A percentile compares a stretch with the other conserved stretches of the same genome.
Evolutionary conservation across 2,888 invertebrate genomes (phyloP).

Genomic region (Pandemis cinnamomeana): DNA sequence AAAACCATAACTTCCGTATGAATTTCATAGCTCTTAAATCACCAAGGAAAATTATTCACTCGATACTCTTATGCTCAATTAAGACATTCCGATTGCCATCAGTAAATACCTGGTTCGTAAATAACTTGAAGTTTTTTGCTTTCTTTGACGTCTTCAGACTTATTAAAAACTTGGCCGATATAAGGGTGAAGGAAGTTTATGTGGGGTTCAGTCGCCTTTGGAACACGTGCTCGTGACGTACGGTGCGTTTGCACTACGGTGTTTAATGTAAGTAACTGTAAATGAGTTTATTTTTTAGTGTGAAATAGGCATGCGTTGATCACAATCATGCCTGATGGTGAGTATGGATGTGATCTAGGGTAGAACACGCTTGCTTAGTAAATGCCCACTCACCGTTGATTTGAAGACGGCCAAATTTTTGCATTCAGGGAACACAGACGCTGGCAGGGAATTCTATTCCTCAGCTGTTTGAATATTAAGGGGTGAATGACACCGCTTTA

Average conservation of each 20-base stretch:
- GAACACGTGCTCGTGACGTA: not conserved
- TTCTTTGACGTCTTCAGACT: slow-evolving; percentile 11
- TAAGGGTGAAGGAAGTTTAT: not conserved
- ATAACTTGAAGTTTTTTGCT: slow-evolving; percentile 30
- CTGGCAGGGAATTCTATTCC: too few species aligned
- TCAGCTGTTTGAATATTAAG: too few species aligned
- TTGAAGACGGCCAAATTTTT: too few species aligned
- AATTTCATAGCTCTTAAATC: slow-evolving; percentile 36
- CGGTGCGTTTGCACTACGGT: not conserved
- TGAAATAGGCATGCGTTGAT: too few species aligned
- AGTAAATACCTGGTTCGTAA: slow-evolving; percentile 36
- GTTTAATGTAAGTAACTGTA: not conserved
- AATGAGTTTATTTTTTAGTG: not conserved
- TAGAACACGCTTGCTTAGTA: too few species aligned
- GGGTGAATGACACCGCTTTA: too few species aligned
- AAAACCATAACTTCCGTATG: slow-evolving; percentile 24
- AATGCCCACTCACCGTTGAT: too few species aligned
- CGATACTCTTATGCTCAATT: slow-evolving; percentile 27
- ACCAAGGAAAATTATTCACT: slow-evolving; percentile 16
- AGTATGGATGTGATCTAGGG: too few species aligned
- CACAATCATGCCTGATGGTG: too few species aligned
- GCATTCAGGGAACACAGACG: too few species aligned
- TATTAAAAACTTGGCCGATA: slow-evolving; percentile 16
- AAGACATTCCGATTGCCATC: slow-evolving; percentile 41
- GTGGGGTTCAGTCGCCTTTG: slow-evolving; percentile 3